Evolutionary conservation across 2,113 vertebrate genomes (phyloP), one percentile per base, ranked within the genome.

Genomic region (Herpailurus yagouaroundi): DNA sequence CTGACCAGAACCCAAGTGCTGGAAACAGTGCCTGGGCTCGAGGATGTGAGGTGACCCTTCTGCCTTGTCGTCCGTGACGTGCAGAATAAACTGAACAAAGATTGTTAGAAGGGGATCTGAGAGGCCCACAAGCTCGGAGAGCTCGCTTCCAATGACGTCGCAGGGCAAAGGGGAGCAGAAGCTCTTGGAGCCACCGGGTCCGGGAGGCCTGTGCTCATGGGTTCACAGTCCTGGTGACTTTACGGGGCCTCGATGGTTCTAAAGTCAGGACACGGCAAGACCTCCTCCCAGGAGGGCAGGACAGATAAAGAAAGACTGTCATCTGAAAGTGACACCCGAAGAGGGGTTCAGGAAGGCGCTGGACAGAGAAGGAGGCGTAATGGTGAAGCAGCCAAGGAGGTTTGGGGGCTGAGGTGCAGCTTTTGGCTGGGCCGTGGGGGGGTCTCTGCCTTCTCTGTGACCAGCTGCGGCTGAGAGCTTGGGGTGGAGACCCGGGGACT

Each of bases 261-360:
- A 63, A 18, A 11, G 19, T 38, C 5, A 27, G 38, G 52, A 31
- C 64, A 36, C 5, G 31, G 69, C n/a, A 21, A 31, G 55, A 48
- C 15, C 31, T n/a, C 48, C 87, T 25, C 31, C 45, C 19, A 1
- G 45, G 19, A 36, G 6, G 38, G 50, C 0, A 0, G 23, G 31
- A 38, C 23, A 0, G 63, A 21, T 13, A 5, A 18, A 41, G 5
- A 52, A 64, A 13, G n/a, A 36, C 33, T 41, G 45, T 29, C 16
- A 27, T 86, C 16, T 71, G 38, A 52, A 89, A 36, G 85, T 38
- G 85, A 36, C 31, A 3, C 31, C 36, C 9, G 18, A 19, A 2
- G 6, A 29, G 19, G 21, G 7, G 8, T 23, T 18, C 16, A 18
- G 41, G 45, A 45, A 36, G 74, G 33, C 6, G 4, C 15, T 9